These are phyloP conservation scores for Halcyon leucocephala DNA, from an alignment of 2,797 vertebrate genomes.

Conservation along the genomic window DNA sequence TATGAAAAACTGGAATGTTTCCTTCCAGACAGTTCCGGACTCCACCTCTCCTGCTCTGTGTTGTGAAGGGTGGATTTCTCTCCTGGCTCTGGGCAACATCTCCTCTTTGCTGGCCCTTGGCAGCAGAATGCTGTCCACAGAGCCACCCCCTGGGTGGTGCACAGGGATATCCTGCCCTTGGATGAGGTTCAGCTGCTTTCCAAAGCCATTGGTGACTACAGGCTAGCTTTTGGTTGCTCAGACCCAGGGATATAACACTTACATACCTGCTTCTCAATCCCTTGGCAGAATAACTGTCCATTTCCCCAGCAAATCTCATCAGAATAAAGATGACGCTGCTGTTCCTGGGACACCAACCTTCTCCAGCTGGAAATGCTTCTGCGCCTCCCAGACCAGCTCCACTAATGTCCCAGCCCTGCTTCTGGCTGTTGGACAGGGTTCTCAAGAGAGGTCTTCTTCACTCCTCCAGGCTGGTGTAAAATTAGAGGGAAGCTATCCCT, in stretches of 20 bases:
- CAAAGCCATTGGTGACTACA: neutral
- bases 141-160: neutral
- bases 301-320: neutral
- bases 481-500: neutral
- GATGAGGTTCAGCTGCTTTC: neutral
- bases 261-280: accelerated
- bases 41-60: neutral
- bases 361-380: neutral
- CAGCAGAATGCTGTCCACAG: neutral
- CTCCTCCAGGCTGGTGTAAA: neutral
- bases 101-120: neutral
- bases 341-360: neutral
- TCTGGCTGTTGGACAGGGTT: neutral
- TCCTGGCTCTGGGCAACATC: neutral
- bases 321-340: neutral
- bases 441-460: neutral
- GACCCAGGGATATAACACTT: neutral
- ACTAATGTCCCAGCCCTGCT: neutral
- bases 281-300: neutral
- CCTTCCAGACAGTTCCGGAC: neutral
- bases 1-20: neutral
- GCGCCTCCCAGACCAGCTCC: neutral
- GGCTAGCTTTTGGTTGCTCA: neutral
- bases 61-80: neutral
- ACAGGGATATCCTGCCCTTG: neutral